These are phyloP conservation scores for Pteria penguin DNA, from an alignment of 2,888 invertebrate genomes.

Conservation along the genomic window DNA sequence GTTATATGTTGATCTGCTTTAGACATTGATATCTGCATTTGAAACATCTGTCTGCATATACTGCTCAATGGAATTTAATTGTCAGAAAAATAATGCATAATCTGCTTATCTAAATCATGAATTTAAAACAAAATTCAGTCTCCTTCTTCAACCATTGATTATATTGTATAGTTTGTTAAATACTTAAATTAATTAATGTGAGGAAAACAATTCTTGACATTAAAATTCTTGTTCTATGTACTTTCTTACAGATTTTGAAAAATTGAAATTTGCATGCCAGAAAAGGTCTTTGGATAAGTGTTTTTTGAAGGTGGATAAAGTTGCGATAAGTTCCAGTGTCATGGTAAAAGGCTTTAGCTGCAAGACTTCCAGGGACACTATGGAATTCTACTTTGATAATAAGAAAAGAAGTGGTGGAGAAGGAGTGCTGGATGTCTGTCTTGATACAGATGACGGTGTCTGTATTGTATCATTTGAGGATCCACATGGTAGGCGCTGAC, in stretches of 20 bases:
- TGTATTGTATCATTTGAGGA: slow-evolving; percentile 34
- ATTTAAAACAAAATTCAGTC: neutral
- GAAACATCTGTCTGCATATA: no score
- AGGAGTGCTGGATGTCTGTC: slow-evolving; percentile 17
- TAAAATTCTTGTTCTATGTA: neutral
- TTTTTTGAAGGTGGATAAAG: slow-evolving; percentile 8
- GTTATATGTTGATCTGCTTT: no score
- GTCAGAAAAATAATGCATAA: neutral
- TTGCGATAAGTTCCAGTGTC: slow-evolving; percentile 29
- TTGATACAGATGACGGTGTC: slow-evolving; percentile 1
- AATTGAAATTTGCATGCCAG: slow-evolving; percentile 25
- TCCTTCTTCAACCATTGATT: neutral
- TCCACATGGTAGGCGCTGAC: slow-evolving; percentile 19
- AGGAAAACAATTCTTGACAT: neutral
- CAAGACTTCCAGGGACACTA: slow-evolving; percentile 1
- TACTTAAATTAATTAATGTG: neutral
- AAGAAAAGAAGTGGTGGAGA: slow-evolving; percentile 32
- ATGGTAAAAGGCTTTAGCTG: slow-evolving; percentile 12
- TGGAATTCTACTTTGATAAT: slow-evolving; percentile 42
- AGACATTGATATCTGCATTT: no score
- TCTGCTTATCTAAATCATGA: neutral
- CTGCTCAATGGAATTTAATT: no score
- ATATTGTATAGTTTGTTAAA: neutral
- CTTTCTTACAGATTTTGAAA: slow-evolving; percentile 23
- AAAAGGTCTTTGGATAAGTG: slow-evolving; percentile 19